Percentiles rank a stretch among this genome's conserved stretches.
Evolutionary conservation across 2,797 vertebrate genomes (phyloP).

Genomic region (Chaenodraco wilsoni): DNA sequence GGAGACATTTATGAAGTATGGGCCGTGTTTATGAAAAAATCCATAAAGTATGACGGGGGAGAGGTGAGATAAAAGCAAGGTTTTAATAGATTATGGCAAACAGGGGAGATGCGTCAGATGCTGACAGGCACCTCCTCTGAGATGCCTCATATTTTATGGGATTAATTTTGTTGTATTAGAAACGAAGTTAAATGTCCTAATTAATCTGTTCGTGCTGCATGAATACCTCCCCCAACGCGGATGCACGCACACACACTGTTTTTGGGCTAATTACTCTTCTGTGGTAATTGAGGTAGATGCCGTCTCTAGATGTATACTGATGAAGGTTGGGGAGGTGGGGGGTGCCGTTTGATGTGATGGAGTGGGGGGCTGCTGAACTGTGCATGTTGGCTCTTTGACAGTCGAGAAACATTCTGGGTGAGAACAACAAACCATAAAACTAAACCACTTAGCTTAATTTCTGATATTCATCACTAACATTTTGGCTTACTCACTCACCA

Average conservation of each 20-base stretch:
- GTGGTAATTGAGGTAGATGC: conserved; percentile 81
- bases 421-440: conserved; percentile 66
- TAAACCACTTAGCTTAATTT: conserved; percentile 63
- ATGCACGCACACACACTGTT: conserved; percentile 67
- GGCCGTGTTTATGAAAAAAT: conserved; percentile 99
- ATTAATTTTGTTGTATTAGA: conserved; percentile 95
- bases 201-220: conserved; percentile 91
- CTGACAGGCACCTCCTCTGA: conserved; percentile 91
- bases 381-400: conserved; percentile 61
- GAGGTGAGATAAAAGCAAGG: conserved; percentile 96
- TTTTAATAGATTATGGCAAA: conserved; percentile 97
- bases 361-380: conserved; percentile 35
- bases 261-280: conserved; percentile 88
- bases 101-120: conserved; percentile 88
- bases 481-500: conserved; percentile 36
- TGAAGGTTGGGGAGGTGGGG: conserved; percentile 59
- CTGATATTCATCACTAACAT: conserved; percentile 52
- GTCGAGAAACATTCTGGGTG: conserved; percentile 51
- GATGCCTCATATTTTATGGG: conserved; percentile 93
- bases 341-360: conserved; percentile 43
- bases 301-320: conserved; percentile 68
- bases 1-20: conserved; percentile 99
- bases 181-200: conserved; percentile 95
- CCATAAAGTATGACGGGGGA: conserved; percentile 96
- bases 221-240: conserved; percentile 81